Evolutionary conservation across 2,888 invertebrate genomes (phyloP), one percentile per base, ranked within the genome.

Genomic region (Agonopterix subpropinquella): DNA sequence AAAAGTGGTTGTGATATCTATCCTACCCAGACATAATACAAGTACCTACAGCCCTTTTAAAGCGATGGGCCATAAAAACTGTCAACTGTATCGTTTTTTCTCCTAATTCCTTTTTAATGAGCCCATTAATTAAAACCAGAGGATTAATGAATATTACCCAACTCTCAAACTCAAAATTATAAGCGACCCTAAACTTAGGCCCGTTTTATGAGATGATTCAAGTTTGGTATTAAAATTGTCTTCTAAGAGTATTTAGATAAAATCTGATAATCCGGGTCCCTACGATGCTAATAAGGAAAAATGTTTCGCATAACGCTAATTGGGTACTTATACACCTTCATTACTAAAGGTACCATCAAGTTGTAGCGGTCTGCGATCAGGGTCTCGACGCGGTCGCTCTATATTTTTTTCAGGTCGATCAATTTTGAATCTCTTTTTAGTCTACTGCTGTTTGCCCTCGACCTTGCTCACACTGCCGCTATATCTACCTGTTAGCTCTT

Each of bases 241-340:
- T 45, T 5, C 36, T 5, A 0, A 9, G 45, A 37, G 11, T 9
- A 37, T 36, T 44, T 37, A 45, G 45, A 45, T 44, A 11, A 28
- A 44, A 44, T 45, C 45, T 45, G 45, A 45, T 45, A 45, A 45
- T 36, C 15, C 36, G 15, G 35, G 11, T 36, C 37, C 45, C 36
- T 36, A 44, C 8, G 18, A 45, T 45, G 8, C 37, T 45, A 13
- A 37, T 45, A 36, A 44, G 11, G 36, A 36, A 44, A 44, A 36
- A 28, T 28, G 28, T 28, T 39, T n/a, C n/a, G 39, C n/a, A 10
- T 39, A 39, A 39, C 28, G 28, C 28, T 28, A 28, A 39, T 39
- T 39, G 39, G 9, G 9, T 39, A n/a, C 39, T 39, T 39, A 9
- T 39, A n/a, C 7, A 39, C 9, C 39, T 39, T n/a, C 39, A n/a